Conservation (phyloP, 2,888 invertebrate genomes). For the Sesia bembeciformis region DNA sequence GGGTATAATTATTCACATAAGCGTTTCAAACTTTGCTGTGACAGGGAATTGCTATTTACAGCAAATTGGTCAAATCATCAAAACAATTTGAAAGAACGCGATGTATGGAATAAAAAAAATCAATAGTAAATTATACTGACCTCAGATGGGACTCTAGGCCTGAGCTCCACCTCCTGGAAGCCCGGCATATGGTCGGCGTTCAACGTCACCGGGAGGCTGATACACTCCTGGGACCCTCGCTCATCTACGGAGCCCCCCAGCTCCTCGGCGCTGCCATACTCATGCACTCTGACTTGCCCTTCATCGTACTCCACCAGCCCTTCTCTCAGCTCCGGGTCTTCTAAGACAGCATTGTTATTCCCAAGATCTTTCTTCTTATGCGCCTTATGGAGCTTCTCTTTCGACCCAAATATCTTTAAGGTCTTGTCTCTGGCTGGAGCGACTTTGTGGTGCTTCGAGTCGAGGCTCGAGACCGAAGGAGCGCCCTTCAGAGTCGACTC, state of each 20-base stretch:
- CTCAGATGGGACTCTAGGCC: slow-evolving; percentile 61
- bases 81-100: no score
- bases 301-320: slow-evolving; percentile 49
- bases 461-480: slow-evolving; percentile 78
- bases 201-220: slow-evolving; percentile 63
- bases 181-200: slow-evolving; percentile 65
- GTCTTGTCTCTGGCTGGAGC: slow-evolving; percentile 62
- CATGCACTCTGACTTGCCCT: slow-evolving; percentile 36
- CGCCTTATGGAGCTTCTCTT: slow-evolving; percentile 68
- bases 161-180: slow-evolving; percentile 64
- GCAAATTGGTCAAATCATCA: no score
- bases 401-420: slow-evolving; percentile 68
- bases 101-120: no score
- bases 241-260: slow-evolving; percentile 51
- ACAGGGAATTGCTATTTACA: no score
- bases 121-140: slow-evolving; percentile 21
- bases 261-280: slow-evolving; percentile 65
- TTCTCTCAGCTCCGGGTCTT: slow-evolving; percentile 63
- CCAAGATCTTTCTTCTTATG: slow-evolving; percentile 62
- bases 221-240: slow-evolving; percentile 61
- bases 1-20: no score
- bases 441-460: slow-evolving; percentile 74
- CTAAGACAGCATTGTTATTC: slow-evolving; percentile 65
- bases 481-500: slow-evolving; percentile 73
- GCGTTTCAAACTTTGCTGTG: no score